Conservation (phyloP, 2,888 invertebrate genomes). For the Diaperis boleti region DNA sequence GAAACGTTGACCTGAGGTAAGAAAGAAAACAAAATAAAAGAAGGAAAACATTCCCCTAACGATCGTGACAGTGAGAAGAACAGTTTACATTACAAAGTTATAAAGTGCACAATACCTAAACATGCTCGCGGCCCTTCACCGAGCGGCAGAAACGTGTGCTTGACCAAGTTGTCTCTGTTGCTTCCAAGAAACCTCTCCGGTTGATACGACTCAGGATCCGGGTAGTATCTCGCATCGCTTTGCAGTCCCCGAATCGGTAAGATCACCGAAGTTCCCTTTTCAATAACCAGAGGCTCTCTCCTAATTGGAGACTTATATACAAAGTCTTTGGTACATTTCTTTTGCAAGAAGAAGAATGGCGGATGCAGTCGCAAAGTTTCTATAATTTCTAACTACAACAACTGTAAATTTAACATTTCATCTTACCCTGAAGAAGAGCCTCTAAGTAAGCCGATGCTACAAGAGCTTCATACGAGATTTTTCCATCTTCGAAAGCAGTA, state of each 20-base stretch:
- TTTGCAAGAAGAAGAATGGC: conserved; percentile 46
- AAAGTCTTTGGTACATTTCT: conserved; percentile 49
- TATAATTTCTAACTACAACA: no score
- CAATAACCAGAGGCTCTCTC: conserved; percentile 42
- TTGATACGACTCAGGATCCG: conserved; percentile 46
- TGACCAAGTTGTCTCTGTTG: conserved; percentile 51
- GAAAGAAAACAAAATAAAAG: conserved; percentile 32
- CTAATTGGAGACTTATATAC: conserved; percentile 48
- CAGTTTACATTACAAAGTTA: no score
- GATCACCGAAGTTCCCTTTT: conserved; percentile 45
- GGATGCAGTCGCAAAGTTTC: conserved; percentile 52
- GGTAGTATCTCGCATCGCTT: conserved; percentile 46
- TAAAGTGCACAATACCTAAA: conserved; percentile 55
- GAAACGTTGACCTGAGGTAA: conserved; percentile 46
- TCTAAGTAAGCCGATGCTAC: conserved; percentile 67
- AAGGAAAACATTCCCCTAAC: not conserved
- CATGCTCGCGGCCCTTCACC: conserved; percentile 58
- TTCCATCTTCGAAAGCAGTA: conserved; percentile 54
- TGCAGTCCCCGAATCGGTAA: conserved; percentile 47
- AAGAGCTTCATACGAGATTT: conserved; percentile 63
- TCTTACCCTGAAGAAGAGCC: conserved; percentile 60
- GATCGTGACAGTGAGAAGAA: no score
- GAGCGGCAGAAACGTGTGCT: conserved; percentile 54
- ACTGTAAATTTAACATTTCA: not conserved
- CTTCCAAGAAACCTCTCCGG: conserved; percentile 53